Base-by-base conservation (phyloP, 2,797 vertebrate genomes). In the Dryobates pubescens region DNA sequence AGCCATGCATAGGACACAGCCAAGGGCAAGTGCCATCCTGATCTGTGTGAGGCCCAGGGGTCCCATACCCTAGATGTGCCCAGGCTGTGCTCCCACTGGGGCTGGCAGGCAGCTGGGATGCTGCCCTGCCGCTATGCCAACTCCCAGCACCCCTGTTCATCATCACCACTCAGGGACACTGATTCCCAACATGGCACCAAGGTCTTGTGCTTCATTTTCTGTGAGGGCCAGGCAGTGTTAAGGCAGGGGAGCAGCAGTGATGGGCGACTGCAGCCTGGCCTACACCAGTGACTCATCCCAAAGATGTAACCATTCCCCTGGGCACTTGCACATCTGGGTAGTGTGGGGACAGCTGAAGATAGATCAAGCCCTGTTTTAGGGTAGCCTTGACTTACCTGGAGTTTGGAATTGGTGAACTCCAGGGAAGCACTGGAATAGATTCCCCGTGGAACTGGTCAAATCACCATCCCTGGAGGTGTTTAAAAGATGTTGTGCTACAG, bases 301-400 rank as follows among this genome's bases (percentile, higher is more conserved):
- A n/a, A 22, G 17, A 18, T 0, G 0, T 3, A 6, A 1, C 7
- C 3, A 3, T 32, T 62, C 53, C 58, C 43, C 53, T 26, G 17
- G 10, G 27, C 5, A 6, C 47, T 30, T 58, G 45, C 53, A 43
- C 15, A 14, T 10, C 29, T 23, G 30, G 41, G 38, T 41, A 51
- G 27, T 1, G 1, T 1, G 1, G 41, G 56, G 34, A 22, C 11
- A 56, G 34, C 47, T 41, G 45, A 26, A n/a, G 20, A 5, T 2
- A 6, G 34, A 24, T 7, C 47, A 85, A 79, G 19, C 17, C 17
- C 57, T 15, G 5, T 51, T 84, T 63, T 3, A 4, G n/a, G 64
- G 16, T 2, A 11, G 9, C 5, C 18, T 14, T 27, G n/a, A 13
- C 32, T 20, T n/a, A 8, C 5, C 7, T 2, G 3, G 8, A 58